Base-by-base conservation (phyloP, 2,797 vertebrate species). In the Schizopygopsis malacanthus region DNA sequence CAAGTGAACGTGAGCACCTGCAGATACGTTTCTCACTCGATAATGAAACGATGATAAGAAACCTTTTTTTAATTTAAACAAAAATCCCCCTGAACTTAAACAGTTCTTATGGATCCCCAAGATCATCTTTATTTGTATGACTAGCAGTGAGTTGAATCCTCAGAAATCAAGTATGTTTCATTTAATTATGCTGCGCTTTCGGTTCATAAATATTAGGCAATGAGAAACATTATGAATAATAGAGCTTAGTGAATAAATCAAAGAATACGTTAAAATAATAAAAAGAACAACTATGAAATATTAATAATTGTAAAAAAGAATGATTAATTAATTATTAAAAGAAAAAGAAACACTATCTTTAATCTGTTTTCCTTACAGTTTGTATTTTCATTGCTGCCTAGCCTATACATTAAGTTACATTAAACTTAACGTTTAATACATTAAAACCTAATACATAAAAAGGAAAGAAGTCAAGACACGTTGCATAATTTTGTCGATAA, bases 1-100 rank as follows among this genome's bases (percentile, higher is more conserved):
- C 52, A 83, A 45, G 28, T 50, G 61, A 69, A 39, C 65, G 83
- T 80, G 59, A 89, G 54, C 87, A 89, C 89, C 87, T 87, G 88
- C 77, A 63, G n/a, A 77, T 83, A 4, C 50, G 41, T 47, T 71
- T 78, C 12, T 83, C 61, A 37, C 56, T 52, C 75, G 43, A 73
- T 81, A 76, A 47, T 85, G 79, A 88, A 52, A 47, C 71, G 76
- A 77, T 71, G 72, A 75, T 54, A 78, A 78, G 70, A 81, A 73
- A 81, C 71, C 8, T 80, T 25, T 25, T 75, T 56, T 85, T 73
- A 25, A 81, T 87, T 61, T 83, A 77, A 89, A 80, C 86, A 77
- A 69, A 83, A 88, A 85, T 89, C 76, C 45, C 76, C 13, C 37
- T 43, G 71, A 43, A 77, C 22, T 45, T 70, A 61, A 78, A 25